Base-by-base conservation (phyloP, 2,797 vertebrate genomes). In the Semaprochilodus insignis region DNA sequence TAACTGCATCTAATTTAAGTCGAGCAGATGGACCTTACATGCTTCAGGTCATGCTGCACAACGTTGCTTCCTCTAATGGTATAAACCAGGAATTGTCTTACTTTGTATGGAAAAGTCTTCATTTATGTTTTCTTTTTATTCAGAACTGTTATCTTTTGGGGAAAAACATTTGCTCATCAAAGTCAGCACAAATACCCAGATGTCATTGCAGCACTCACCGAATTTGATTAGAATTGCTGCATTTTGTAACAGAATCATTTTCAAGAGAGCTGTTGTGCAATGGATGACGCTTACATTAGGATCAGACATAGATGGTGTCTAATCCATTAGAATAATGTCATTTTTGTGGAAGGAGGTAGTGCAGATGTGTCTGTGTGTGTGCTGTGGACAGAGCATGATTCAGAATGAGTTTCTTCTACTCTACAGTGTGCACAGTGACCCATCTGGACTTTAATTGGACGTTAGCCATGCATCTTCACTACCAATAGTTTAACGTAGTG, bases 1-100 rank as follows among this genome's bases (percentile, higher is more conserved):
- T 60, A 72, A 17, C 21, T 70, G 27, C 74, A 60, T 14, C 23
- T 36, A 67, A 62, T 67, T 74, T 40, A 67, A 84, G 78, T 81
- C 65, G 66, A 63, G 31, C 16, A 65, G 63, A 65, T 65, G 63
- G 80, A 75, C 76, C 74, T 52, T 81, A 31, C 70, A 63, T 75
- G 83, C 74, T 78, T 63, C 62, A 63, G 80, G 70, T 78, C 54
- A 82, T 82, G 75, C 69, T 78, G 62, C 80, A 74, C 51, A 72
- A 31, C 23, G 3, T 55, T 19, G 25, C 21, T n/a, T 51, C 7
- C 48, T 72, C 44, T 44, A 16, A 23, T 70, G 19, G 67, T 14
- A 40, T 1, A 44, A 44, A 44, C 36, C 67, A 70, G 40, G 21
- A 6, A 4, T 7, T 3, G 2, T 23, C 40, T 71, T n/a, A 48